These are phyloP conservation scores for Melanocharis versteri DNA, from an alignment of 2,113 vertebrate species.

Conservation along the genomic window DNA sequence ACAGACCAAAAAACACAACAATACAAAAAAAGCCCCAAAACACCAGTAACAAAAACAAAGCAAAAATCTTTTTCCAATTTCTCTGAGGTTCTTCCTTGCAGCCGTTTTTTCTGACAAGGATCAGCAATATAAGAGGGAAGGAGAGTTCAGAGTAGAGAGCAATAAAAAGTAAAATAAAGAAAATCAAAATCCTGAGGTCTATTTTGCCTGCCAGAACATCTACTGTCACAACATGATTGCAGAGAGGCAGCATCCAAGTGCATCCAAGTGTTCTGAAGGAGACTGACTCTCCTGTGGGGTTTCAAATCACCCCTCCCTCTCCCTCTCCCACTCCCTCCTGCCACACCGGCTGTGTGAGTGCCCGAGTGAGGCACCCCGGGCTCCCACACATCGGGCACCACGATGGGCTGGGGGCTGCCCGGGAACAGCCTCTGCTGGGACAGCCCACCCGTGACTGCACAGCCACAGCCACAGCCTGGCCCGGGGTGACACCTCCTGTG, in stretches of 20 bases:
- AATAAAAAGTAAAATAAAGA: neutral
- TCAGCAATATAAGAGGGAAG: neutral
- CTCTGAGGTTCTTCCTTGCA: neutral
- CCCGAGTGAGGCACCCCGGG: accelerated
- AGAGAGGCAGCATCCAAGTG: neutral
- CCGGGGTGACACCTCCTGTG: accelerated
- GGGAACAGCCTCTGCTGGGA: accelerated
- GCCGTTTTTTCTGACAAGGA: neutral
- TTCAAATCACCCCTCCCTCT: too few species aligned
- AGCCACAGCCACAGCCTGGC: accelerated
- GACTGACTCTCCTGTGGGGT: accelerated
- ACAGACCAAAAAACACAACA: neutral
- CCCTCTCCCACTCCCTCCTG: accelerated
- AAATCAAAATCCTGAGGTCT: neutral
- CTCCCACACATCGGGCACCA: accelerated
- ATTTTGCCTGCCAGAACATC: neutral
- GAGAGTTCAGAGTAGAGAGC: neutral
- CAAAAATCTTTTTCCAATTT: neutral
- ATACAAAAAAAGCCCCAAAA: neutral
- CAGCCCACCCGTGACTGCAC: accelerated
- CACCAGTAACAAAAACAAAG: neutral
- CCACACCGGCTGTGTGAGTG: accelerated
- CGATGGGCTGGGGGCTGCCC: neutral
- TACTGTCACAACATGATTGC: neutral
- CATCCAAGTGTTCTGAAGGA: neutral